A percentile compares a stretch with the other conserved stretches of the same genome.
phyloP scores from a whole-genome alignment of 2,797 vertebrate species.

The Neoniphon sammara region DNA sequence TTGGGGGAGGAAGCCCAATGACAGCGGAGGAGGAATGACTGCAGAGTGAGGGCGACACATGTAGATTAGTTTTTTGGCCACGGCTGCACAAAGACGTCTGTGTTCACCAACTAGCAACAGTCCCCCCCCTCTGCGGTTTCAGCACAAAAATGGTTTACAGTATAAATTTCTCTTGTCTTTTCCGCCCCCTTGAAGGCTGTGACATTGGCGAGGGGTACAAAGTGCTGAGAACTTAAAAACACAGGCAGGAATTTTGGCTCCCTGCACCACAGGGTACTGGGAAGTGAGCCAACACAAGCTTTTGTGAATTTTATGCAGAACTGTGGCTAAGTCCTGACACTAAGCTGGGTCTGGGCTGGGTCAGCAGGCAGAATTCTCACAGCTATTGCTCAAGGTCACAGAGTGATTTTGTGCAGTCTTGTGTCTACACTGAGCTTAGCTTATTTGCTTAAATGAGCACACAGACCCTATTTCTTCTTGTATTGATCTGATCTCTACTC shows the following conservation, averaged over 20 bases:
- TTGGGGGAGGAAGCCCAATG: slow-evolving; percentile 63
- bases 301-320: slow-evolving; percentile 74
- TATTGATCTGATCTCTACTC: slow-evolving; percentile 1
- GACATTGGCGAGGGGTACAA: slow-evolving; percentile 77
- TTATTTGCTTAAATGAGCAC: slow-evolving; percentile 21
- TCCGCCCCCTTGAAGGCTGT: slow-evolving; percentile 75
- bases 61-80: slow-evolving; percentile 73
- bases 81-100: slow-evolving; percentile 73
- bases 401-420: slow-evolving; percentile 33
- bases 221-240: slow-evolving; percentile 80
- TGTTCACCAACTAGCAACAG: slow-evolving; percentile 72
- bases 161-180: slow-evolving; percentile 69
- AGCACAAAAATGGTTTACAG: slow-evolving; percentile 73
- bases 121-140: slow-evolving; percentile 72
- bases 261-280: slow-evolving; percentile 68
- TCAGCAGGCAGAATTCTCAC: slow-evolving; percentile 69
- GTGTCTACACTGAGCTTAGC: slow-evolving; percentile 25
- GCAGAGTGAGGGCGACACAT: slow-evolving; percentile 70
- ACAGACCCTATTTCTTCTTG: background rate
- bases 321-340: slow-evolving; percentile 74
- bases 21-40: slow-evolving; percentile 62
- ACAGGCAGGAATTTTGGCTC: slow-evolving; percentile 76
- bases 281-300: slow-evolving; percentile 81
- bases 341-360: slow-evolving; percentile 68
- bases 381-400: slow-evolving; percentile 69